These are phyloP conservation scores for Ardeotis arabs DNA, from an alignment of 2,113 vertebrate genomes.

Conservation along the genomic window DNA sequence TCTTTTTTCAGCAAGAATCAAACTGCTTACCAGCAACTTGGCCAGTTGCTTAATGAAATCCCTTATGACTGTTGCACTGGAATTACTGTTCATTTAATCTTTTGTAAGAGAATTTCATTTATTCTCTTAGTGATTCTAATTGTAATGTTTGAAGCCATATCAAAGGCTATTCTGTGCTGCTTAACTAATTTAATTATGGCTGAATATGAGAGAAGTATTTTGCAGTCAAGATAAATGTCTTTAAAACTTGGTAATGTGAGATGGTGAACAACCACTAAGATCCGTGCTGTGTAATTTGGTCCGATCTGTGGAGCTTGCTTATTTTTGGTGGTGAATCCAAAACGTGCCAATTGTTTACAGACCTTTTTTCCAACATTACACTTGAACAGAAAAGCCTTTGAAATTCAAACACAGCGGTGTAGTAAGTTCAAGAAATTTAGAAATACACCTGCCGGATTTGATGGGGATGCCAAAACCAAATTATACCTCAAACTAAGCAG, in stretches of 20 bases:
- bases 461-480: constrained; percentile 71
- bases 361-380: not conserved
- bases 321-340: not conserved
- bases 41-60: not conserved
- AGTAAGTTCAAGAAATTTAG: constrained; percentile 72
- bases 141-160: not conserved
- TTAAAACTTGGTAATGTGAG: not conserved
- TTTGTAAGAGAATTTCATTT: not conserved
- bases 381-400: constrained; percentile 74
- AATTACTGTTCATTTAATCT: not conserved
- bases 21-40: not conserved
- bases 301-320: not conserved
- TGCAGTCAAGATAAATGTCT: not conserved
- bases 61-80: not conserved
- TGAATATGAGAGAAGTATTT: not conserved
- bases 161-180: not conserved
- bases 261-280: not conserved
- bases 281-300: not conserved
- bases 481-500: constrained; percentile 80
- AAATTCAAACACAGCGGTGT: constrained; percentile 61
- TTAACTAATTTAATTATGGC: not conserved
- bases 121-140: not conserved
- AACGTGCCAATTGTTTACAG: rapidly evolving
- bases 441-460: constrained; percentile 35
- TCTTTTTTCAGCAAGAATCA: not conserved